Evolutionary conservation across 2,888 invertebrate genomes (phyloP).

Genomic region (Caenorhabditis angaria): DNA sequence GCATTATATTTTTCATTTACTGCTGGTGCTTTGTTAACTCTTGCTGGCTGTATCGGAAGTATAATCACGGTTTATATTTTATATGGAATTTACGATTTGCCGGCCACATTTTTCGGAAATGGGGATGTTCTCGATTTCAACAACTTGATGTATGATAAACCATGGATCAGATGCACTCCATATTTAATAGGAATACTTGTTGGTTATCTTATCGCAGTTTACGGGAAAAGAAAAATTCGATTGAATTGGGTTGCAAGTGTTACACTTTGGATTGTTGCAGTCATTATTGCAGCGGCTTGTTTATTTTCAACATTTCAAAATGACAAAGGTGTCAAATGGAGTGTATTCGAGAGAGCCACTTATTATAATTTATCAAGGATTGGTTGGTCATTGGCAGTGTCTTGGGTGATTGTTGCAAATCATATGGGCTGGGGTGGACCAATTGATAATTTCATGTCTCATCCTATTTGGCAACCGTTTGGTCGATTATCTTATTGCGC

Average conservation of each 20-base stretch:
- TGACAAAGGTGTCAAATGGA: constrained; percentile 25
- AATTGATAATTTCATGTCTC: constrained; percentile 78
- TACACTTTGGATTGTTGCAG: constrained; percentile 23
- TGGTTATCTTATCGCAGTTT: constrained; percentile 72
- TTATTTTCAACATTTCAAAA: constrained; percentile 52
- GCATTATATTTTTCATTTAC: constrained; percentile 18
- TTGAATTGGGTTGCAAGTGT: constrained; percentile 16
- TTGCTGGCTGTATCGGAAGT: constrained; percentile 5
- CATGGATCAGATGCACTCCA: constrained; percentile 73
- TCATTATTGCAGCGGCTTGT: constrained; percentile 22
- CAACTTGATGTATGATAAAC: constrained; percentile 69
- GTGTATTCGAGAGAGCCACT: constrained; percentile 36
- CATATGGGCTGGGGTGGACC: constrained; percentile 73
- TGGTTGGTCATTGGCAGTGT: constrained; percentile 73
- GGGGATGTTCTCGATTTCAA: constrained; percentile 26
- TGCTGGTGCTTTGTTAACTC: constrained; percentile 6
- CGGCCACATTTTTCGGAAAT: not conserved
- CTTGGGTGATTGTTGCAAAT: constrained; percentile 74
- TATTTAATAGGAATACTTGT: constrained; percentile 72
- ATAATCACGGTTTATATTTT: too few species aligned
- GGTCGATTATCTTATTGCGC: constrained; percentile 91
- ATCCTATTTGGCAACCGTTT: constrained; percentile 84
- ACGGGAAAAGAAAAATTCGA: constrained; percentile 29
- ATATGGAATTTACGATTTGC: not conserved
- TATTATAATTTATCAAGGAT: constrained; percentile 62